Base-by-base conservation (phyloP, 1,140 invertebrate genomes). In the Heliothis subflexa region DNA sequence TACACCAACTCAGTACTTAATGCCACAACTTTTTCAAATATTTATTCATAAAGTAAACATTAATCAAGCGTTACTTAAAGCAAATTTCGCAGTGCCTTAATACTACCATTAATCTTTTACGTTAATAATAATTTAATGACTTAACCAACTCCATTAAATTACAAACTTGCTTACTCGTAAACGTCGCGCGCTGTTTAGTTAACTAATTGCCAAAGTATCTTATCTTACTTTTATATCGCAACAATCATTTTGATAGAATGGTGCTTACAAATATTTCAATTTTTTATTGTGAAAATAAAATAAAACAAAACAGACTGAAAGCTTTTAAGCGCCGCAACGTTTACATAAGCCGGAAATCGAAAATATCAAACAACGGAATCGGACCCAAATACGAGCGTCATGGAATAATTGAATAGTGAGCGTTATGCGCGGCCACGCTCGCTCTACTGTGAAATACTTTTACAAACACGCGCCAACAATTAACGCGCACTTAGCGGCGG, bases 51-150 rank as follows among this genome's bases (percentile, higher is more conserved):
- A 68, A 49, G 33, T 50, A 66, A 57, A 68, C 62, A 77, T 77
- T 68, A 77, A 77, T 77, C 74, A 77, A 77, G 50, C 52, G 33
- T 55, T 68, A 68, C 47, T 28, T 77, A 66, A 64, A 75, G 57
- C 49, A 55, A 77, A 77, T 77, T 77, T 77, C 33, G 11, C 13
- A 55, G 33, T 47, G 25, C 62, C 62, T 68, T 78, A 52, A 72
- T 72, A 62, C 77, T 68, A 61, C 28, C 77, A 78, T 78, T 71
- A 78, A 78, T 78, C 77, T 72, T 71, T 78, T 62, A 64, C 66
- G 77, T 74, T 79, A 73, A 79, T 79, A 74, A 74, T 74, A 79
- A 79, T 79, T 79, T 79, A 79, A 79, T 74, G 71, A 66, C 78
- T 79, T 68, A 79, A 74, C 78, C 78, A 74, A 79, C 78, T 79